phyloP scores from a whole-genome alignment of 1,140 invertebrate species.

The Brachionus paranguensis region DNA sequence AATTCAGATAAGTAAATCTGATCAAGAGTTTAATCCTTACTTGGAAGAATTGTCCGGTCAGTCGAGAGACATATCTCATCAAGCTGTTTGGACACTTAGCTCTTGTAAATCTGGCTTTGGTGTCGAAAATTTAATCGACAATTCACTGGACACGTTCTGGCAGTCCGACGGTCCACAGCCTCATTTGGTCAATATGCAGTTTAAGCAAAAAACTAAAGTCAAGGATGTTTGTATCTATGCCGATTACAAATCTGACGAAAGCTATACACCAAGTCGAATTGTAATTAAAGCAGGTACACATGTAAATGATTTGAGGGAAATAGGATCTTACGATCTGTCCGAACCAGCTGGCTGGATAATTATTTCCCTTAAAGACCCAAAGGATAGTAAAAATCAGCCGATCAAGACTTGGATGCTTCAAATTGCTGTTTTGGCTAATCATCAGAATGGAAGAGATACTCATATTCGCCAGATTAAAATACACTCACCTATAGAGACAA shows the following conservation, averaged over 20 bases:
- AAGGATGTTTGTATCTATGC: constrained; percentile 92
- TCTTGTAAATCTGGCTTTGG: constrained; percentile 99
- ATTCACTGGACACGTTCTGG: constrained; percentile 94
- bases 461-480: constrained; percentile 95
- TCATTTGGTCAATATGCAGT: constrained; percentile 95
- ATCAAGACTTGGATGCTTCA: constrained; percentile 44
- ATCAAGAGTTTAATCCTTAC: constrained; percentile 20
- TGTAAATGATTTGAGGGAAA: constrained; percentile 94
- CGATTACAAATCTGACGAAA: constrained; percentile 96
- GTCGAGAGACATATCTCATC: constrained; percentile 52
- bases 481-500: constrained; percentile 61
- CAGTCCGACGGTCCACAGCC: constrained; percentile 97
- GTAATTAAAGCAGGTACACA: constrained; percentile 88
- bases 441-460: constrained; percentile 95
- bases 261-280: constrained; percentile 84
- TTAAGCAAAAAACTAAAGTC: constrained; percentile 87
- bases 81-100: constrained; percentile 94
- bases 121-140: constrained; percentile 88
- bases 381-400: constrained; percentile 31
- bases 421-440: constrained; percentile 72
- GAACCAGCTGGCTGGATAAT: constrained; percentile 93
- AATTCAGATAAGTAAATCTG: constrained; percentile 31
- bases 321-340: constrained; percentile 84
- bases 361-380: constrained; percentile 64
- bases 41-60: constrained; percentile 29